Evolutionary conservation across 2,888 invertebrate genomes (phyloP), one percentile per base, ranked within the genome.

Genomic region (Strigamia transsilvanica): DNA sequence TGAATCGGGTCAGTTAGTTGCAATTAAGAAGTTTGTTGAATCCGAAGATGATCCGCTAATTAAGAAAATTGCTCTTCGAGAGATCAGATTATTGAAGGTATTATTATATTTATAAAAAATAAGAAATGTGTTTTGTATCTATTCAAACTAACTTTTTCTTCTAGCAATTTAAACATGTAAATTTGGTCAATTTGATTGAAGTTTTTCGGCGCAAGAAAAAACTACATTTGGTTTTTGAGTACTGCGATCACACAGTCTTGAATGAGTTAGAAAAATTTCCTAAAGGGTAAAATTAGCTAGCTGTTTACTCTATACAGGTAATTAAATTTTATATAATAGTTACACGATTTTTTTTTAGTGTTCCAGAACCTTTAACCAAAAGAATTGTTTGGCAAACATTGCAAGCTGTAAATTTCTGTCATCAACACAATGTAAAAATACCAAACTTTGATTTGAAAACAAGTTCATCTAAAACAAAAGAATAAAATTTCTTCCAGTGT

Each of bases 181-280:
- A 99, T 89, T 90, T 99, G 87, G 97, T 99, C 82, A 98, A 98
- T 87, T 91, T 99, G 84, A 91, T 99, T 86, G 99, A 99, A 90
- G 99, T 99, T 83, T 99, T 99, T 89, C 93, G 98, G 84, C 91
- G 97, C 84, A 97, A 97, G 88, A 91, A 97, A 83, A 95, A 98
- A 87, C 91, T 99, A 80, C 99, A 99, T 89, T 91, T 99, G 84
- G 99, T 99, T 41, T 99, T 99, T 89, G 99, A 99, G 89, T 99
- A 94, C 90, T 99, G 99, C 88, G 99, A 99, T 87, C 93, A 96
- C 87, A 99, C 99, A 0, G 95, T 99, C 83, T 91, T 99, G 81
- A 95, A 97, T 86, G 98, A 99, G 88, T 90, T 99, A 87, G 99
- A 99, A 88, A 93, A 94, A 86, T 94, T 96, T 90, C 96, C 98